Base-by-base conservation (phyloP, 1,140 invertebrate species). In the Metaphire vulgaris region DNA sequence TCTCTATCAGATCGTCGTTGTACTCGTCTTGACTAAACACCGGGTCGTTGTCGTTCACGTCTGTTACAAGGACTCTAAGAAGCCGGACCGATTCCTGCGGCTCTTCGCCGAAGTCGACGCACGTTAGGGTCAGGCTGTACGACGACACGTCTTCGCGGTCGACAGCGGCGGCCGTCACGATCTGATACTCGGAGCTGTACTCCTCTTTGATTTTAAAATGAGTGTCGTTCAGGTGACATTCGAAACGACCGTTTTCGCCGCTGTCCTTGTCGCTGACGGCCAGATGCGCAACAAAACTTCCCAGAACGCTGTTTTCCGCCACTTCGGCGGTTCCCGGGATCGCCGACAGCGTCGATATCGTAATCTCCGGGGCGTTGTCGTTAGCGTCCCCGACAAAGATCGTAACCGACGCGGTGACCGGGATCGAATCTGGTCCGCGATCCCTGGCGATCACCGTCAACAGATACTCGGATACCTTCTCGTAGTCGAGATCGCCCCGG, bases 391-490 rank as follows among this genome's bases (percentile, higher is more conserved):
- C 93, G 56, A 96, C 72, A 30, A 69, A 87, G n/a, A 96, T 87
- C 86, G 95, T 95, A 0, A 97, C 93, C 1, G 94, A 96, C 0
- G 96, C 93, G 85, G 96, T 96, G n/a, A 94, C 94, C 41, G 94
- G 88, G 2, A 94, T 93, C 15, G 72, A 33, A 56, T 77, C 72
- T 1, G 68, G 30, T 26, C 76, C 34, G 1, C 16, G 1, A 28
- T 71, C 69, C 30, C 33, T 32, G 1, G 69, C 69, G n/a, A 71
- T 32, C n/a, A 71, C 69, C 1, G 33, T 33, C 69, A 71, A 16
- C 32, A 32, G 69, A 32, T 30, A 33, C 6, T 71, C 26, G 32
- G 26, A n/a, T 26, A 1, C 33, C 16, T 33, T 71, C 32, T 71
- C 69, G n/a, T 33, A 32, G 69, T 71, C 69, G 32, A 71, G 12